A percentile compares a stretch with the other conserved stretches of the same genome.
These are phyloP conservation scores for Lucilia sericata DNA, from an alignment of 1,140 invertebrate genomes.

Conservation along the genomic window DNA sequence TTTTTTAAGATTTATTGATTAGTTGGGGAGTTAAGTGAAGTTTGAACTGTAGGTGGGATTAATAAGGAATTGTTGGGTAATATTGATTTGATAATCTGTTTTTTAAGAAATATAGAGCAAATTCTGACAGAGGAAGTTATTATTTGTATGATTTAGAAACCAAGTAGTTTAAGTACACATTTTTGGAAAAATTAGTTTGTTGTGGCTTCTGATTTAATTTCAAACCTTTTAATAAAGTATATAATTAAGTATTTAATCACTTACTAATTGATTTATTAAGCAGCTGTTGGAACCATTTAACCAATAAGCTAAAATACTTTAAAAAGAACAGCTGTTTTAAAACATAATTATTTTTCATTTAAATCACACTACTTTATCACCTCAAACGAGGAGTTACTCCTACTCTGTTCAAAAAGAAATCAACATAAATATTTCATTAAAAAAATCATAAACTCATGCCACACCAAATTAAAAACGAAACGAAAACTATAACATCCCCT, in stretches of 20 bases:
- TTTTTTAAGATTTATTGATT: constrained; percentile 6
- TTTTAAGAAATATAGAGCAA: no score
- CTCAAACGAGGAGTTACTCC: background rate
- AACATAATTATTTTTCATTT: background rate
- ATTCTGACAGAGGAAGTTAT: no score
- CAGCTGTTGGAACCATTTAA: background rate
- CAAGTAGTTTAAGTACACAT: no score
- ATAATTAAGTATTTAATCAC: background rate
- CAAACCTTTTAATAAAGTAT: no score
- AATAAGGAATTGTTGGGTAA: no score
- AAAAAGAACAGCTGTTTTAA: background rate
- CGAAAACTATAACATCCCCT: background rate
- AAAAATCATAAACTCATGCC: constrained; percentile 37
- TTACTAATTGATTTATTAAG: constrained; percentile 34
- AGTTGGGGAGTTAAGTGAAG: background rate
- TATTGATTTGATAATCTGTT: no score
- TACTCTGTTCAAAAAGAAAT: background rate
- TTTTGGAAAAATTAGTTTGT: no score
- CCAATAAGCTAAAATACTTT: background rate
- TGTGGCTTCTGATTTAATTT: no score
- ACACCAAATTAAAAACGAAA: background rate
- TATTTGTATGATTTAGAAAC: no score
- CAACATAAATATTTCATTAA: constrained; percentile 31
- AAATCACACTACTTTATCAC: constrained; percentile 2
- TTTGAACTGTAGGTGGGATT: background rate